A percentile compares a stretch with the other conserved stretches of the same genome.
Conservation (phyloP, 2,797 vertebrate species). For the Helarctos malayanus region DNA sequence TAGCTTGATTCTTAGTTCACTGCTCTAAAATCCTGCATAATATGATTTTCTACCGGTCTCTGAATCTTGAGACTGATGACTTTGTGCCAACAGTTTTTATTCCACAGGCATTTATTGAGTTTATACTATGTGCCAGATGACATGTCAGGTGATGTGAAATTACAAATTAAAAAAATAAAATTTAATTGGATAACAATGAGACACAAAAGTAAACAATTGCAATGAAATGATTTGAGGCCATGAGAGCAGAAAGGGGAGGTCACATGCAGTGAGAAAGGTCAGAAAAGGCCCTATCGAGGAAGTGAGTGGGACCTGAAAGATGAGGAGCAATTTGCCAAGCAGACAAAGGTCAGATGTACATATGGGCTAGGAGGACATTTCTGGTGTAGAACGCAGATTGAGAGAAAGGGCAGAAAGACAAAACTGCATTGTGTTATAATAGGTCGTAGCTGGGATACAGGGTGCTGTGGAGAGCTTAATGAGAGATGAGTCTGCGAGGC, state of each 20-base stretch:
- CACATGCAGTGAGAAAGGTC: background rate
- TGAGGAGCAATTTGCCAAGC: background rate
- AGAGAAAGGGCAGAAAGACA: background rate
- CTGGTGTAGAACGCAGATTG: background rate
- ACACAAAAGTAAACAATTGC: background rate
- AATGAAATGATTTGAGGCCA: background rate
- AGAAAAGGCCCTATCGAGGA: background rate
- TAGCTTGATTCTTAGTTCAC: slow-evolving; percentile 46
- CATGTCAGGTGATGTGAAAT: slow-evolving; percentile 63
- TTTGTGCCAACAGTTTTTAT: slow-evolving; percentile 45
- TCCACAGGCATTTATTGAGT: slow-evolving; percentile 7
- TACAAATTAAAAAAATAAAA: slow-evolving; percentile 16
- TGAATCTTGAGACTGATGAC: slow-evolving; percentile 53
- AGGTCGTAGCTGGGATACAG: background rate
- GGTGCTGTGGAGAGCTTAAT: background rate
- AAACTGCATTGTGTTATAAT: background rate
- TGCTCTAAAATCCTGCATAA: slow-evolving; percentile 12
- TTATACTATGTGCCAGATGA: background rate
- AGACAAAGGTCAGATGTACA: background rate
- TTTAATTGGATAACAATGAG: slow-evolving; percentile 8
- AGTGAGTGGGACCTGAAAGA: background rate
- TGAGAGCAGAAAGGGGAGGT: background rate
- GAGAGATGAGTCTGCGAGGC: background rate
- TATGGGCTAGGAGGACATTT: background rate
- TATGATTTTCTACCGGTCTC: background rate